Evolutionary conservation across 2,888 invertebrate species (phyloP).

Genomic region (Drosophila limbata): DNA sequence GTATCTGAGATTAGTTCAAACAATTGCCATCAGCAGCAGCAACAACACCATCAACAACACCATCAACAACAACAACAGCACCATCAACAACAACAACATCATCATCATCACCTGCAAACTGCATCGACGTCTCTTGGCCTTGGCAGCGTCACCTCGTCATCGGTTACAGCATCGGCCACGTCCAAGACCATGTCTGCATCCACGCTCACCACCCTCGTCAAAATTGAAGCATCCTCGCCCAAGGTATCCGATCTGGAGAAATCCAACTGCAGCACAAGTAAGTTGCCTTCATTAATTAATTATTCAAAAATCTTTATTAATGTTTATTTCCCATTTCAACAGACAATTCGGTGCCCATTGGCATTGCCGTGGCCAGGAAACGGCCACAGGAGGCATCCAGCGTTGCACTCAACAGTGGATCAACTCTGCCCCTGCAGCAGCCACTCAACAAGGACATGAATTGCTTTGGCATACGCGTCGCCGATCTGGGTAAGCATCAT

Average conservation of each 20-base stretch:
- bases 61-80: conserved; percentile 48
- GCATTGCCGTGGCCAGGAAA: conserved; percentile 93
- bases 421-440: conserved; percentile 79
- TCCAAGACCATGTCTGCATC: conserved; percentile 83
- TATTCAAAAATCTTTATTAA: background rate
- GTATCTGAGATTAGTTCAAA: conserved; percentile 85
- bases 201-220: conserved; percentile 83
- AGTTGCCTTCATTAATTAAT: conserved; percentile 12
- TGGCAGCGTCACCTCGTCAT: conserved; percentile 67
- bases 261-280: conserved; percentile 71
- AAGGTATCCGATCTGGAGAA: conserved; percentile 83
- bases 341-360: conserved; percentile 91
- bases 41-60: conserved; percentile 27
- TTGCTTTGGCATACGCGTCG: conserved; percentile 85
- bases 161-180: conserved; percentile 72
- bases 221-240: conserved; percentile 85
- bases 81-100: conserved; percentile 58
- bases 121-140: conserved; percentile 61
- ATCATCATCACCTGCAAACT: conserved; percentile 63
- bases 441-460: conserved; percentile 84
- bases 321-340: background rate
- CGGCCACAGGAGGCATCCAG: conserved; percentile 85
- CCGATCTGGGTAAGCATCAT: conserved; percentile 84
- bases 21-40: conserved; percentile 80
- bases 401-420: conserved; percentile 65